phyloP scores from a whole-genome alignment of 2,888 invertebrate genomes.

The Kryphioiulus occultus region DNA sequence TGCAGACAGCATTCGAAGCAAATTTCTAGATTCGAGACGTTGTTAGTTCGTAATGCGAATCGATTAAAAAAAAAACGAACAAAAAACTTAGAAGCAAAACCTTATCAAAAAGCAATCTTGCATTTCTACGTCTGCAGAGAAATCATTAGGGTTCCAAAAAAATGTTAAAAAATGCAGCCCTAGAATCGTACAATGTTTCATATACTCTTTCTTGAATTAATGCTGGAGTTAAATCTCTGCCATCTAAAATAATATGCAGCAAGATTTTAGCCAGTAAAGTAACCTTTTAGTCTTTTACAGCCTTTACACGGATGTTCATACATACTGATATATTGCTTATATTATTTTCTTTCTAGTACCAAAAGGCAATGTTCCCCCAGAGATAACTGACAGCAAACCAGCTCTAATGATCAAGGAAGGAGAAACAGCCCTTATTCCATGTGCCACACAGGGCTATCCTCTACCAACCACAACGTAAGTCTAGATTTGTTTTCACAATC shows the following conservation, averaged over 20 bases:
- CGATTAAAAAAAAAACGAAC: not conserved
- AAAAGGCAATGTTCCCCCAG: constrained; percentile 50
- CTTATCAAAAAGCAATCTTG: not conserved
- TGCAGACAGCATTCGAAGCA: not conserved
- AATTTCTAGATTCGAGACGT: not conserved
- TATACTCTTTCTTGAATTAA: too few species aligned
- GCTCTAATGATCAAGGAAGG: constrained; percentile 49
- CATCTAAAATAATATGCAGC: too few species aligned
- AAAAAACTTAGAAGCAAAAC: not conserved
- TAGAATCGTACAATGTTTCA: too few species aligned
- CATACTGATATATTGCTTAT: not conserved
- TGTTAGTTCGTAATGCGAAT: not conserved
- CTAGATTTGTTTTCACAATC: not conserved
- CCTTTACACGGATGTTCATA: too few species aligned
- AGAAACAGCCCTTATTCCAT: constrained; percentile 49
- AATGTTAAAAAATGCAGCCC: too few species aligned
- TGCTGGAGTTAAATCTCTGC: too few species aligned
- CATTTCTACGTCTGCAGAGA: not conserved
- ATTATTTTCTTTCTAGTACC: constrained; percentile 41
- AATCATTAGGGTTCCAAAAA: too few species aligned
- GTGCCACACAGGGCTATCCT: constrained; percentile 52
- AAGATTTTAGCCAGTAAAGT: too few species aligned
- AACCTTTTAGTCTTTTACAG: too few species aligned
- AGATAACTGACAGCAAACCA: constrained; percentile 48
- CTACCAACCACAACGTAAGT: constrained; percentile 51